Conservation (phyloP, 2,888 invertebrate genomes). For the Suillia variegata region DNA sequence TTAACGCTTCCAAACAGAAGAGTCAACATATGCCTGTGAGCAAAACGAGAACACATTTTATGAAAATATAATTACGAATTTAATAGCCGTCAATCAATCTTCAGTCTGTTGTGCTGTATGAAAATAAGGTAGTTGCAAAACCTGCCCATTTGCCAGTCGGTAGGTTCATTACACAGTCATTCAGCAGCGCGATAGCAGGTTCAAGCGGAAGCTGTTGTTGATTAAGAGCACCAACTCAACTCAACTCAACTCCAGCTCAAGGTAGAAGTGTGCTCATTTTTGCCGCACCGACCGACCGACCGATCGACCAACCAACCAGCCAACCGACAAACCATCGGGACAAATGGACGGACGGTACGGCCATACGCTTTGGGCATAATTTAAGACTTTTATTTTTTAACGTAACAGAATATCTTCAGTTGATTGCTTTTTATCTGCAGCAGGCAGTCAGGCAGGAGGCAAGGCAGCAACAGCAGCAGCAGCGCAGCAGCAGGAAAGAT, state of each 20-base stretch:
- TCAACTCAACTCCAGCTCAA: conserved; percentile 1
- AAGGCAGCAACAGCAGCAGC: too few relatives aligned
- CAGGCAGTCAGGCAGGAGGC: too few relatives aligned
- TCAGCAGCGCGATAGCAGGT: conserved; percentile 28
- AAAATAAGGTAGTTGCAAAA: conserved; percentile 43
- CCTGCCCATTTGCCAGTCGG: conserved; percentile 30
- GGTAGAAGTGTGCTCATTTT: conserved; percentile 23
- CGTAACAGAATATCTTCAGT: conserved; percentile 24
- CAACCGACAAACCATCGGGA: too few relatives aligned
- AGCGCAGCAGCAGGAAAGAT: too few relatives aligned
- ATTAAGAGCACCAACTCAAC: conserved; percentile 25
- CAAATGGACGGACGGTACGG: too few relatives aligned
- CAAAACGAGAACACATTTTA: conserved; percentile 24
- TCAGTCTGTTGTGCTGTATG: conserved; percentile 39
- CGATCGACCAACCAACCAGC: too few relatives aligned
- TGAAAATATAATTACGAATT: conserved; percentile 29
- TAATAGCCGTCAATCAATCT: conserved; percentile 26
- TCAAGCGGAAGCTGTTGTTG: conserved; percentile 30
- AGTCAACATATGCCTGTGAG: conserved; percentile 7
- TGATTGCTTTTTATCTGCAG: conserved; percentile 26
- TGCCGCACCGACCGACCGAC: too few relatives aligned
- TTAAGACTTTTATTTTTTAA: conserved; percentile 30
- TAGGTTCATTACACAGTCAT: conserved; percentile 29
- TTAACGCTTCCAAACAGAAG: not conserved
- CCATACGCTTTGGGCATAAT: conserved; percentile 26